Evolutionary conservation across 2,888 invertebrate genomes (phyloP).

Genomic region (Apamea crenata): DNA sequence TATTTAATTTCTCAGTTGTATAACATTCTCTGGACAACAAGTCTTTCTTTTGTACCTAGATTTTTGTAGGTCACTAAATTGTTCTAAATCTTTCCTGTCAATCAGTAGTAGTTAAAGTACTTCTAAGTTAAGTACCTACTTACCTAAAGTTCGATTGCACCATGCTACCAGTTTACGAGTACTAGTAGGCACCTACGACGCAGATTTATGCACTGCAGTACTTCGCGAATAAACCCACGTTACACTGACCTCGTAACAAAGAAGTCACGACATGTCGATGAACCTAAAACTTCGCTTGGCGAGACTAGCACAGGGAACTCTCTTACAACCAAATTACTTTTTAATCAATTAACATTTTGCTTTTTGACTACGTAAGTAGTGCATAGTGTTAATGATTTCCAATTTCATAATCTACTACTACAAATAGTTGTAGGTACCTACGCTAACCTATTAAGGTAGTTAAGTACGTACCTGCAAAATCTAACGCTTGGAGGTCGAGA

Average conservation of each 20-base stretch:
- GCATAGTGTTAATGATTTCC: not conserved
- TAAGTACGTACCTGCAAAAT: conserved; percentile 18
- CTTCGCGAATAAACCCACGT: conserved; percentile 16
- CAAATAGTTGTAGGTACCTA: not conserved
- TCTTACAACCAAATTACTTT: not conserved
- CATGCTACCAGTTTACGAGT: not conserved
- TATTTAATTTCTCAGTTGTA: not conserved
- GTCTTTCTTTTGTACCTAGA: not conserved
- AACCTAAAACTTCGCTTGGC: conserved; percentile 19
- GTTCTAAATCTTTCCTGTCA: not conserved
- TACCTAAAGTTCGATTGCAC: conserved; percentile 20
- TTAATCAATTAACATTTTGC: not conserved
- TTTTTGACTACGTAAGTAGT: not conserved
- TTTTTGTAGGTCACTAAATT: not conserved
- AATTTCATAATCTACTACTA: not conserved
- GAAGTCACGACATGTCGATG: conserved; percentile 39
- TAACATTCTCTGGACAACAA: not conserved
- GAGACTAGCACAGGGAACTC: not conserved
- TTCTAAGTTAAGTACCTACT: not conserved
- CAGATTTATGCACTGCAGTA: conserved; percentile 12
- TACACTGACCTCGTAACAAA: conserved; percentile 44
- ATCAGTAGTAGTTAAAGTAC: not conserved
- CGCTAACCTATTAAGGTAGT: not conserved
- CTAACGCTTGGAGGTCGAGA: conserved; percentile 69
- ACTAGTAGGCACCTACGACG: not conserved